phyloP scores from a whole-genome alignment of 37 sponge, comb jelly and placozoan species.

The Ianthella basta region DNA sequence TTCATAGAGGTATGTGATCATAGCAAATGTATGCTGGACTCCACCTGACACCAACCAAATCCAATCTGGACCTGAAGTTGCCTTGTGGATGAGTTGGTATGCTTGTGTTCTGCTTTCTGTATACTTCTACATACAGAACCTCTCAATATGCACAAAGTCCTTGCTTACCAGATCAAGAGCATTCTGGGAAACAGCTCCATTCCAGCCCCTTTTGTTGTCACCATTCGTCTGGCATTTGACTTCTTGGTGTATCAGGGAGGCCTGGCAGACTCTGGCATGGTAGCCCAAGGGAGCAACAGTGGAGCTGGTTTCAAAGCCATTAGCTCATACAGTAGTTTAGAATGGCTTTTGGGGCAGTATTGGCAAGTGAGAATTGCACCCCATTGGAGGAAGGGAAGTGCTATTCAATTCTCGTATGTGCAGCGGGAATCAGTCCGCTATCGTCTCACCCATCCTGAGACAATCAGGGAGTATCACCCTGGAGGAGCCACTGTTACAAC shows the following conservation, averaged over 20 bases:
- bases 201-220: background rate
- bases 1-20: too few relatives aligned
- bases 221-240: background rate
- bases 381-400: background rate
- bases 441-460: background rate
- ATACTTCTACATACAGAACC: background rate
- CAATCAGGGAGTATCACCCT: background rate
- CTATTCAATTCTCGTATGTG: background rate
- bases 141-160: constrained; percentile 7
- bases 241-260: background rate
- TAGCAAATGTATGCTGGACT: too few relatives aligned
- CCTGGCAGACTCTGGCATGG: background rate
- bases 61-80: too few relatives aligned
- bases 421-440: background rate
- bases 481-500: background rate
- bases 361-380: background rate
- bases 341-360: background rate
- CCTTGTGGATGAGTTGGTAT: too few relatives aligned
- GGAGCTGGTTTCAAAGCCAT: background rate
- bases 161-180: constrained; percentile 11
- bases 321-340: background rate
- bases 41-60: too few relatives aligned
- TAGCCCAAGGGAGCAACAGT: background rate
- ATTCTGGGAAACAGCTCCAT: background rate
- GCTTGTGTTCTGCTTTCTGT: too few relatives aligned